A percentile compares a stretch with the other conserved stretches of the same genome.
Conservation (phyloP, 1,140 invertebrate genomes). For the Pseudomyrmex pallidus region DNA sequence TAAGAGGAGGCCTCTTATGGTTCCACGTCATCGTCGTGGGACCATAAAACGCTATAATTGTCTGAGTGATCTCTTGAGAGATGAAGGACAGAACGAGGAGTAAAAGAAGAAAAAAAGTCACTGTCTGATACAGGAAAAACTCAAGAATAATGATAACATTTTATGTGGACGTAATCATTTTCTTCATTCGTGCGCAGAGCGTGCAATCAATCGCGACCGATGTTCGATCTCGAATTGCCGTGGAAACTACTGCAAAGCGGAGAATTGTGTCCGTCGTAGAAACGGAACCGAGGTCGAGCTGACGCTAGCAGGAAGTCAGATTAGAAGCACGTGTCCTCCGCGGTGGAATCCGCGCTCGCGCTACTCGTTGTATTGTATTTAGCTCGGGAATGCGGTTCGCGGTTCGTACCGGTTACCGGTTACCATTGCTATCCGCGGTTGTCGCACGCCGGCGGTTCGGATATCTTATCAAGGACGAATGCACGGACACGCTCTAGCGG, state of each 20-base stretch:
- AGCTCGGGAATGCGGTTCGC: constrained; percentile 65
- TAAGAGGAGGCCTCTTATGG: constrained; percentile 59
- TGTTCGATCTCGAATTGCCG: too few relatives aligned
- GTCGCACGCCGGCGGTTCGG: constrained; percentile 60
- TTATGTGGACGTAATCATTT: not conserved
- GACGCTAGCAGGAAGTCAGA: constrained; percentile 67
- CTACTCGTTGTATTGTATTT: constrained; percentile 58
- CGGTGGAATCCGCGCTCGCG: constrained; percentile 28
- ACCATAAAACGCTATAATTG: constrained; percentile 73
- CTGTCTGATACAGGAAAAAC: not conserved
- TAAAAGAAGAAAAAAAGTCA: not conserved
- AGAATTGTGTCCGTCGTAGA: constrained; percentile 18
- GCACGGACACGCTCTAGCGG: constrained; percentile 55
- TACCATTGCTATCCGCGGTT: constrained; percentile 56
- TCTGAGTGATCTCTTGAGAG: constrained; percentile 61
- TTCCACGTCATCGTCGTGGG: constrained; percentile 62
- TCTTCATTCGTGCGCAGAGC: not conserved
- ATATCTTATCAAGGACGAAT: constrained; percentile 74
- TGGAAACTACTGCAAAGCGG: not conserved
- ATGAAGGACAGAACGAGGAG: not conserved
- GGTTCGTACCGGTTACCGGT: constrained; percentile 68
- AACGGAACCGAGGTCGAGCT: constrained; percentile 30
- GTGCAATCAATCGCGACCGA: not conserved
- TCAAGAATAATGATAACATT: too few relatives aligned
- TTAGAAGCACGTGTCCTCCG: constrained; percentile 41